These are phyloP conservation scores for Hyposoter dolosus DNA, from an alignment of 2,888 invertebrate genomes.

Conservation along the genomic window DNA sequence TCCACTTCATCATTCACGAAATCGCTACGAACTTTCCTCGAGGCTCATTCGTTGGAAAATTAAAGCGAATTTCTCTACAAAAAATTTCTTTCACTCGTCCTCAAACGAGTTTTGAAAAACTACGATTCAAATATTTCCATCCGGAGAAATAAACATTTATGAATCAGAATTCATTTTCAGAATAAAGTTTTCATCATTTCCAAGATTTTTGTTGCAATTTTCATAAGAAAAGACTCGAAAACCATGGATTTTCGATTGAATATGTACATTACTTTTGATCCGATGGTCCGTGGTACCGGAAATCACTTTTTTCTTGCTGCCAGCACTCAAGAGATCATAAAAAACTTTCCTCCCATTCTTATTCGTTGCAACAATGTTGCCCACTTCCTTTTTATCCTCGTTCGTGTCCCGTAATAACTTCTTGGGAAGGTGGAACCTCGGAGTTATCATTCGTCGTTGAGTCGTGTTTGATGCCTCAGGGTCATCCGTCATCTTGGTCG, in stretches of 20 bases:
- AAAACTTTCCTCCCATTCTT: constrained; percentile 23
- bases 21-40: no score
- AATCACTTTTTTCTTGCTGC: constrained; percentile 16
- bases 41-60: background rate
- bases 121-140: background rate
- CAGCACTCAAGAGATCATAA: background rate
- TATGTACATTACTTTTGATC: background rate
- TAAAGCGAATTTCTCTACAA: background rate
- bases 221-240: background rate
- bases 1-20: background rate
- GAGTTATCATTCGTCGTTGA: constrained; percentile 18
- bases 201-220: background rate
- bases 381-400: constrained; percentile 12
- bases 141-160: background rate
- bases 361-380: constrained; percentile 7
- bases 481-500: constrained; percentile 45
- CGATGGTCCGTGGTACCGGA: background rate
- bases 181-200: background rate
- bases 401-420: constrained; percentile 50
- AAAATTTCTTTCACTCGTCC: background rate
- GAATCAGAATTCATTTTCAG: background rate
- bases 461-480: constrained; percentile 46
- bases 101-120: background rate
- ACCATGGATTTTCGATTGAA: background rate
- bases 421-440: constrained; percentile 22